Evolutionary conservation across 1,140 invertebrate genomes (phyloP), one percentile per base, ranked within the genome.

Genomic region (Diorhabda elongata): DNA sequence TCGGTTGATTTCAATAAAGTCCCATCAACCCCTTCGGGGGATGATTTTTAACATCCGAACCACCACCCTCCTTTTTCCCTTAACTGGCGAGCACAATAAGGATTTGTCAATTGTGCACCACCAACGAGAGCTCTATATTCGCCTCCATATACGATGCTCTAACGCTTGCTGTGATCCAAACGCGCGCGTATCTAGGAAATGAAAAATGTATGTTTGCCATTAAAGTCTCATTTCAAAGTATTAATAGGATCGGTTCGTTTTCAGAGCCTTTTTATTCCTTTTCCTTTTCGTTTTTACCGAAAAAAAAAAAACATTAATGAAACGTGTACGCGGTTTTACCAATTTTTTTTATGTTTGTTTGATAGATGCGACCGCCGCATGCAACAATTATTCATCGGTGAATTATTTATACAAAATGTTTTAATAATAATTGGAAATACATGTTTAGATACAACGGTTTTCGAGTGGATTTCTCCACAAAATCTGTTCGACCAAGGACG

Each of bases 81-180:
- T 58, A 66, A 64, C 58, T 59, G 63, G 52, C 62, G 70, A 75
- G 70, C 64, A 78, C 75, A 78, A 78, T 78, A 78, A 78, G 75
- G 76, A 78, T 76, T 75, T 76, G 76, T 78, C 76, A 78, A 76
- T 78, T 78, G 76, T 78, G 69, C 72, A 58, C 73, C 69, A 60
- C 67, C 69, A 63, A 58, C 58, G 71, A 52, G n/a, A 69, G 61
- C 71, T 72, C 67, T 74, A 77, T 26, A 26, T 77, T 73, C 74
- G 72, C 72, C 70, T 67, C 47, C n/a, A 26, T 26, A 56, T 61
- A 69, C 68, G 64, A 64, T 66, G 64, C 56, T 69, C 68, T 44
- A 58, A 58, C 56, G 61, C 62, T 60, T 56, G 26, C 47, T 62
- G n/a, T 66, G 64, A 66, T 66, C 56, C 52, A 66, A 57, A 26